Conservation (phyloP, 1,140 invertebrate genomes). For the Arctopsyche grandis region DNA sequence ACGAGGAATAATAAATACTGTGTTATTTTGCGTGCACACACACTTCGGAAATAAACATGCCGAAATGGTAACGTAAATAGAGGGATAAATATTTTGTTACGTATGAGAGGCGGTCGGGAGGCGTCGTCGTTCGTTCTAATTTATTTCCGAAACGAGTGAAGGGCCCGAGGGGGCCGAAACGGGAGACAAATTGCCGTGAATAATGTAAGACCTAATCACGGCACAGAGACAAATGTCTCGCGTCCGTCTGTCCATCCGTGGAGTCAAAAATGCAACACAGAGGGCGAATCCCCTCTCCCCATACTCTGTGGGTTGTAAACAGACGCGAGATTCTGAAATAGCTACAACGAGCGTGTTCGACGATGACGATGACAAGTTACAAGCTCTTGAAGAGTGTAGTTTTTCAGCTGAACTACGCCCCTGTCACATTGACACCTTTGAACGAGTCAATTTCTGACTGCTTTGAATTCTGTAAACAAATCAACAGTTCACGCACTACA, state of each 20-base stretch:
- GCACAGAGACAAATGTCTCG: slow-evolving; percentile 43
- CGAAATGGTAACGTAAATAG: not conserved
- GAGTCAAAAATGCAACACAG: slow-evolving; percentile 24
- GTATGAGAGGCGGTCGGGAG: not conserved
- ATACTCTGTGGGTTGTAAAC: slow-evolving; percentile 14
- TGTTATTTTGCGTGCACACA: too few relatives aligned
- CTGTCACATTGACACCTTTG: too few relatives aligned
- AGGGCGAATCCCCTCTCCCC: not conserved
- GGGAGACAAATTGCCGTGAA: slow-evolving; percentile 50
- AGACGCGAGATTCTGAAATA: not conserved
- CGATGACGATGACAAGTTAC: too few relatives aligned
- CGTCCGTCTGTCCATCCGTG: not conserved
- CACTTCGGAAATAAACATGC: too few relatives aligned
- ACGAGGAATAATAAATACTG: too few relatives aligned
- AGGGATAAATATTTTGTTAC: not conserved
- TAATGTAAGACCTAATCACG: slow-evolving; percentile 50
- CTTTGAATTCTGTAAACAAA: too few relatives aligned
- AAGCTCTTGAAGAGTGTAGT: too few relatives aligned
- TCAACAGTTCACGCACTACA: too few relatives aligned
- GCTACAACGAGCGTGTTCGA: not conserved
- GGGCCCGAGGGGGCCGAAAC: slow-evolving; percentile 15
- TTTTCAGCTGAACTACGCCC: too few relatives aligned
- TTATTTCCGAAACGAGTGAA: slow-evolving; percentile 49
- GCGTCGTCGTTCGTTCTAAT: slow-evolving; percentile 36
- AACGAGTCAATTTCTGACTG: too few relatives aligned